Percentiles rank a stretch among this genome's conserved stretches.
Evolutionary conservation across 2,888 invertebrate genomes (phyloP).

Genomic region (Caenorhabditis sp.): DNA sequence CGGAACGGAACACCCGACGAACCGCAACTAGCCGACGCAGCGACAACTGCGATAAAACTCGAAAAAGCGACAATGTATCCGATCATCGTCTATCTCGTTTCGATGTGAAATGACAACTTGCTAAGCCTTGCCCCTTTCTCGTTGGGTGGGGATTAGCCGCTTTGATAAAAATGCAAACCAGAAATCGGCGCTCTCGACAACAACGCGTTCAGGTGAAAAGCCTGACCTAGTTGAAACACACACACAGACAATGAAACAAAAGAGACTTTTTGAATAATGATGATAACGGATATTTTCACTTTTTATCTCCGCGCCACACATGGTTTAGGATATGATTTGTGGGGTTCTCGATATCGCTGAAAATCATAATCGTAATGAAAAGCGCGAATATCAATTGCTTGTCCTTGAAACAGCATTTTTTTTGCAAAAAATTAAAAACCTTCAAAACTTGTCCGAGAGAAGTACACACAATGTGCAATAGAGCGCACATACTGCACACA

Average conservation of each 20-base stretch:
- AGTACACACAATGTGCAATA: background rate
- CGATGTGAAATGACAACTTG: background rate
- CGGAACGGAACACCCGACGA: conserved; percentile 63
- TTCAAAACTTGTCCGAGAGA: conserved; percentile 1
- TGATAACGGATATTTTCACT: conserved; percentile 1
- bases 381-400: background rate
- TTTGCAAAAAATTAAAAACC: background rate
- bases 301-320: no score
- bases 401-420: background rate
- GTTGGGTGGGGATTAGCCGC: no score
- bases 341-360: background rate
- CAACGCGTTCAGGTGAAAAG: background rate
- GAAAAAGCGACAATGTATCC: background rate
- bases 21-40: conserved; percentile 53
- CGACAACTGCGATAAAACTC: background rate
- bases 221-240: background rate
- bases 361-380: background rate
- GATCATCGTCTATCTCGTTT: background rate
- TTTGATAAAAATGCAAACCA: no score
- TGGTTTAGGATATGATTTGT: no score
- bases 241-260: background rate
- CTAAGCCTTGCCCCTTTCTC: no score
- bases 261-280: background rate
- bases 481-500: background rate
- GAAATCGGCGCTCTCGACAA: no score